Base-by-base conservation (phyloP, 1,140 invertebrate species). In the Anoplolepis gracilipes region DNA sequence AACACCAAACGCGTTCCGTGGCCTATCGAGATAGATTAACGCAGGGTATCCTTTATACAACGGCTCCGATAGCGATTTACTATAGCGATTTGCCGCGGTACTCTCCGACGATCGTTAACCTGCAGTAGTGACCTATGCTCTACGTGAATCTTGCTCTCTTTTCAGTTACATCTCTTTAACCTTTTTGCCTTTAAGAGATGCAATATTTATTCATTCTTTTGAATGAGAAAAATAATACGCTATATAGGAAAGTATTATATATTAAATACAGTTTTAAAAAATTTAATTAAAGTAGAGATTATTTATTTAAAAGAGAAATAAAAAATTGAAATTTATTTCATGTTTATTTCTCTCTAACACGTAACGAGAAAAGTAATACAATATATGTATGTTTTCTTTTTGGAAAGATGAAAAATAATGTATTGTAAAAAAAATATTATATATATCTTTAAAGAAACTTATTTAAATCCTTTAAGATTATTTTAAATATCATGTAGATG, bases 1-100 rank as follows among this genome's bases (percentile, higher is more conserved):
- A 88, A 87, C 75, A 84, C 55, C 55, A 28, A 77, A 70, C 42
- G 62, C 85, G 78, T 87, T 88, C 28, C 69, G 59, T 85, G 57
- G 72, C 61, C 67, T 88, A 87, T 88, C 78, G 65, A 78, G 69
- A 84, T 87, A 81, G 86, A 53, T 79, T 67, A 87, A 79, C 67
- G 42, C 42, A 39, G 13, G 42, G 46, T 79, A 79, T 19, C 49
- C 76, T 42, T 84, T 86, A 49, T 49, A 82, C 85, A 81, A 36
- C 36, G 22, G 57, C 55, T n/a, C 67, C 76, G 76, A 87, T 87
- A 87, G 79, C 67, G 59, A 33, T 64, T 75, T 84, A 79, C 76
- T 69, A 33, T 57, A 62, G 65, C 57, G 59, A 67, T 89, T 88
- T 88, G 39, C 33, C 70, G 67, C 49, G 72, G 77, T 85, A 65